These are phyloP conservation scores for Rana temporaria DNA, from an alignment of 2,113 vertebrate species.

Conservation along the genomic window DNA sequence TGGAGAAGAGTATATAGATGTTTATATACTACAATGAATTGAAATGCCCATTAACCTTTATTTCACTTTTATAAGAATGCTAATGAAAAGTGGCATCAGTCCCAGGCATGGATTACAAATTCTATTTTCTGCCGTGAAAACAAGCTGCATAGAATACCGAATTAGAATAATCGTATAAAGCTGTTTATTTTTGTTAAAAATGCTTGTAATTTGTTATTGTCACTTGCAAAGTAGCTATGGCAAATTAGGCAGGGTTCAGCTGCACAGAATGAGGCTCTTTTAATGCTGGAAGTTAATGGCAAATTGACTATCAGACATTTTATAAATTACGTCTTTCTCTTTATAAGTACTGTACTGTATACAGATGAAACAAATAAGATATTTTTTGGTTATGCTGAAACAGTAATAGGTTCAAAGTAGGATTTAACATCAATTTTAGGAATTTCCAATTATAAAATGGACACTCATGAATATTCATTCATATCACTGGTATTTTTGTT, in stretches of 20 bases:
- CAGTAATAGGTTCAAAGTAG: too few species aligned
- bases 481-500: too few species aligned
- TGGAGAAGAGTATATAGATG: neutral
- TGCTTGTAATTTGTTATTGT: slow-evolving; percentile 9
- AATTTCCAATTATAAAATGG: too few species aligned
- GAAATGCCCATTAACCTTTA: slow-evolving; percentile 35
- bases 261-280: slow-evolving; percentile 14
- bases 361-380: too few species aligned
- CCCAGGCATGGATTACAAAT: slow-evolving; percentile 14
- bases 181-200: slow-evolving; percentile 27
- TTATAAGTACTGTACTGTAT: too few species aligned
- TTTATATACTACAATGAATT: neutral
- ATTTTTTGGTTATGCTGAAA: too few species aligned
- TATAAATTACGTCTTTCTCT: neutral
- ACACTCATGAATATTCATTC: too few species aligned
- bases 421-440: too few species aligned
- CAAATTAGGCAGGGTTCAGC: slow-evolving; percentile 15
- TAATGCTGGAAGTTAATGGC: neutral
- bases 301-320: neutral
- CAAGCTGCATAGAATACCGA: slow-evolving; percentile 24
- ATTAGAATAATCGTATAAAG: slow-evolving; percentile 12
- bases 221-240: neutral
- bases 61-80: neutral
- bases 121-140: slow-evolving; percentile 19
- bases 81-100: slow-evolving; percentile 29